Percentiles rank a stretch among this genome's conserved stretches.
phyloP scores from a whole-genome alignment of 2,113 vertebrate species.

The Cyanoderma ruficeps region DNA sequence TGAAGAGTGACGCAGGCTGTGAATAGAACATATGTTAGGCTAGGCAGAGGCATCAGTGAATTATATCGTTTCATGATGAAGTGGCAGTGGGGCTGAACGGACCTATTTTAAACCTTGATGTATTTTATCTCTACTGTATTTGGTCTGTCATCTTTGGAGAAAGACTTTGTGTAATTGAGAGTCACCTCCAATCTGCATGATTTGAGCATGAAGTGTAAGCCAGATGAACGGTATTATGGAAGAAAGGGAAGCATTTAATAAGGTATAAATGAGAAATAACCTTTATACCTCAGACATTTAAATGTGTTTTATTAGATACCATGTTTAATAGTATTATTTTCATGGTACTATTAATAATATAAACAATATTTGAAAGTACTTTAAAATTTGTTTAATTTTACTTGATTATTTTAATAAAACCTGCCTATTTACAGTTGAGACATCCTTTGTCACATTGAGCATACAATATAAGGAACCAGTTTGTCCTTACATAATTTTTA shows the following conservation, averaged over 20 bases:
- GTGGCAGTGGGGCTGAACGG: conserved; percentile 91
- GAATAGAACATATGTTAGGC: conserved; percentile 95
- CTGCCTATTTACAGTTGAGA: not conserved
- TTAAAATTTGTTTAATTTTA: not conserved
- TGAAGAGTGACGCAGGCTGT: conserved; percentile 91
- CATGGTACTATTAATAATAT: not conserved
- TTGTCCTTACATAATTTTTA: not conserved
- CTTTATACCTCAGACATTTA: conserved; percentile 61
- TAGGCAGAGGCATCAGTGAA: conserved; percentile 82
- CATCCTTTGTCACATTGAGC: not conserved
- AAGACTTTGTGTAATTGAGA: conserved; percentile 91
- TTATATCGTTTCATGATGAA: conserved; percentile 89
- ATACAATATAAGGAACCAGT: not conserved
- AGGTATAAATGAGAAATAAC: conserved; percentile 75
- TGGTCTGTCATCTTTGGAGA: conserved; percentile 88
- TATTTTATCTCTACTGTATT: conserved; percentile 90
- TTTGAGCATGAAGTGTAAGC: conserved; percentile 77
- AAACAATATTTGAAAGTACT: conserved; percentile 13
- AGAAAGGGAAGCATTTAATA: conserved; percentile 75
- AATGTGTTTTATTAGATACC: conserved; percentile 9
- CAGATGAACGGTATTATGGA: conserved; percentile 67
- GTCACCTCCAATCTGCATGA: conserved; percentile 90
- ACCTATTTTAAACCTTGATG: conserved; percentile 96
- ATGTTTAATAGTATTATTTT: conserved; percentile 50
- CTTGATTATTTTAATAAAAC: not conserved